phyloP scores from a whole-genome alignment of 2,113 vertebrate species.

The Eulacestoma nigropectus region DNA sequence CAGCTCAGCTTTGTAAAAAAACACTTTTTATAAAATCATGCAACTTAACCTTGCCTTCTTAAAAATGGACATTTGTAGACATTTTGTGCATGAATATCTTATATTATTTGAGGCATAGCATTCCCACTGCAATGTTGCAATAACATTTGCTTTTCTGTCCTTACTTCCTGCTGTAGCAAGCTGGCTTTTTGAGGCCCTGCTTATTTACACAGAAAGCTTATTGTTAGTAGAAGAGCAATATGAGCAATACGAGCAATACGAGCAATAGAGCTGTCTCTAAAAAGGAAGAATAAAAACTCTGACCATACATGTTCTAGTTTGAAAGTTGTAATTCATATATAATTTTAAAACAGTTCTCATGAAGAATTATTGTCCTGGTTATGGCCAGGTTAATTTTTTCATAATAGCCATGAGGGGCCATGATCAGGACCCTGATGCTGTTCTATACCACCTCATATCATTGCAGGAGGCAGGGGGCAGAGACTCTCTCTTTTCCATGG shows the following conservation, averaged over 20 bases:
- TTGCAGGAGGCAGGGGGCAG: neutral
- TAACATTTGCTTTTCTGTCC: neutral
- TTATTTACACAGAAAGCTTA: neutral
- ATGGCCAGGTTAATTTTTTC: neutral
- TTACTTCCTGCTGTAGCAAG: neutral
- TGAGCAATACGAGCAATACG: too few relatives aligned
- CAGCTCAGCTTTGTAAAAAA: neutral
- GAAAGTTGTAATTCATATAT: neutral
- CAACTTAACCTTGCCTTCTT: neutral
- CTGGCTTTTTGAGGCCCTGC: neutral
- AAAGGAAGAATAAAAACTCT: neutral
- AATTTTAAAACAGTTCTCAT: neutral
- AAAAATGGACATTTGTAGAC: neutral
- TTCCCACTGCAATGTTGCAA: neutral
- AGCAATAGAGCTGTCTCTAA: neutral
- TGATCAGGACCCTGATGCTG: neutral
- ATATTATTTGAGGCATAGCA: neutral
- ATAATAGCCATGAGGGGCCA: too few relatives aligned
- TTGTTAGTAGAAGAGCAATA: neutral
- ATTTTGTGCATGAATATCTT: neutral
- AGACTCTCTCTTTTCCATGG: fast-evolving
- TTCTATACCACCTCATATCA: too few relatives aligned
- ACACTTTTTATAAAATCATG: neutral
- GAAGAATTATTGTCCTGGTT: neutral
- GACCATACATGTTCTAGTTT: neutral